A percentile compares a stretch with the other conserved stretches of the same genome.
Evolutionary conservation across 2,888 invertebrate genomes (phyloP).

Genomic region (Phaedon cochleariae): DNA sequence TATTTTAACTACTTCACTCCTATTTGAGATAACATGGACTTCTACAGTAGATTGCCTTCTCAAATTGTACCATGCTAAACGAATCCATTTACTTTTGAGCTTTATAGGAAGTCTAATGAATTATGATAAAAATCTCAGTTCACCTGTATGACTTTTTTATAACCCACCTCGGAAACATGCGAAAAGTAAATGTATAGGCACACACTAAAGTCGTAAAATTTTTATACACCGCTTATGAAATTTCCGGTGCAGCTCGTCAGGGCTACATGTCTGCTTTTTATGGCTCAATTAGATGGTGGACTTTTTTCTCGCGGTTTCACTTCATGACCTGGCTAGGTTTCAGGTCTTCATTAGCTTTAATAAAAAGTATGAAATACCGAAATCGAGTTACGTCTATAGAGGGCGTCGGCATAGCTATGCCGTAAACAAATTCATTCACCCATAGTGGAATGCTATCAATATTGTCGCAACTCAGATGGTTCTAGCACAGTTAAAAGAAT

Average conservation of each 20-base stretch:
- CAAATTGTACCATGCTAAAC: too few relatives aligned
- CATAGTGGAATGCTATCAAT: background rate
- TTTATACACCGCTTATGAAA: conserved; percentile 14
- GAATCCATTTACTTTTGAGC: too few relatives aligned
- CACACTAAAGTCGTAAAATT: conserved; percentile 11
- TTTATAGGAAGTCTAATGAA: too few relatives aligned
- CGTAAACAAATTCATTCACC: background rate
- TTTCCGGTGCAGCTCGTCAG: conserved; percentile 12
- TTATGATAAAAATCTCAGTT: background rate
- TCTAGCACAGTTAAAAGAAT: too few relatives aligned
- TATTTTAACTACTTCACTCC: too few relatives aligned
- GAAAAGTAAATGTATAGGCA: background rate
- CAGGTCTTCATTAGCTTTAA: background rate
- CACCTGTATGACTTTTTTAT: conserved; percentile 1
- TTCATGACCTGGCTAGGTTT: background rate
- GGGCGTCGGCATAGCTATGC: background rate
- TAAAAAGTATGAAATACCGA: background rate
- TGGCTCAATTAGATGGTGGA: conserved; percentile 10
- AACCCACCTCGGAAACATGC: background rate
- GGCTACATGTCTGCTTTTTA: conserved; percentile 11
- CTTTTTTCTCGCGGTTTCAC: conserved; percentile 1
- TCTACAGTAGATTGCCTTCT: too few relatives aligned
- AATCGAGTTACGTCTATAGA: background rate
- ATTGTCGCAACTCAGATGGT: too few relatives aligned
- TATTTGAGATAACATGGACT: too few relatives aligned